These are phyloP conservation scores for Pterobdella sp. DNA, from an alignment of 2,888 invertebrate genomes.

Conservation along the genomic window DNA sequence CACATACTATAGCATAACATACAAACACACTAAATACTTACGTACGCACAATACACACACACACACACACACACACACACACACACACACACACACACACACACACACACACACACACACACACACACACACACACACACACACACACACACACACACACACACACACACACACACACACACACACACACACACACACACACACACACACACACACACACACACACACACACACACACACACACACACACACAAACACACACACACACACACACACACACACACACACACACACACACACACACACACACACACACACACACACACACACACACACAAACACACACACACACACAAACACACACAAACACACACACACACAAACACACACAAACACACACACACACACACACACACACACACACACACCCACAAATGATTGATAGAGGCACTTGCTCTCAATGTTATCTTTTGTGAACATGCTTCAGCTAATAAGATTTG, in stretches of 20 bases:
- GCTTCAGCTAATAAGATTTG: no score
- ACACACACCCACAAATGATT: no score
- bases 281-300: not conserved
- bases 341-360: no score
- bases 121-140: not conserved
- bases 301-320: slow-evolving; percentile 1
- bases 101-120: not conserved
- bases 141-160: not conserved
- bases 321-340: no score
- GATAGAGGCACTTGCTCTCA: not conserved
- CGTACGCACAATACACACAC: no score
- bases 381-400: no score
- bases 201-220: not conserved
- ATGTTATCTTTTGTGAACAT: no score
- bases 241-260: no score
- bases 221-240: not conserved
- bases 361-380: no score
- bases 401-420: no score
- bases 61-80: slow-evolving; percentile 1
- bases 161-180: slow-evolving; percentile 8
- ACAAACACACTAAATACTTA: no score
- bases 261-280: not conserved
- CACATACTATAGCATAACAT: no score
- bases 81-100: slow-evolving; percentile 1
- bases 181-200: slow-evolving; percentile 9